These are phyloP conservation scores for Zoanthus gigantus DNA, from an alignment of 92 coral and sea anemone species.

Conservation along the genomic window DNA sequence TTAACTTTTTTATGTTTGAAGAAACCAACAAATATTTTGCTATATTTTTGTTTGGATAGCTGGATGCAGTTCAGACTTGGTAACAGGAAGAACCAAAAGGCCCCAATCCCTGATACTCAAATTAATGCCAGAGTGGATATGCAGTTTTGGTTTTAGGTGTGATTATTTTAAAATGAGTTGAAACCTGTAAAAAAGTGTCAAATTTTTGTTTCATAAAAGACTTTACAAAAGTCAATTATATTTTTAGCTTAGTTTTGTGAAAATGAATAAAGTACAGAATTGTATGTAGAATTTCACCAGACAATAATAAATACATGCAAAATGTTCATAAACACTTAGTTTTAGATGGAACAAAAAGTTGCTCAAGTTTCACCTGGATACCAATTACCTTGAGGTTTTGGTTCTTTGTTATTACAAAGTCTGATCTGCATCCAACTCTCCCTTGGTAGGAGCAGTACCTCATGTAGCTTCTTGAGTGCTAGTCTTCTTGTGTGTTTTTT, in stretches of 20 bases:
- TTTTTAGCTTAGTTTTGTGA: background rate
- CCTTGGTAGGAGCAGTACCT: background rate
- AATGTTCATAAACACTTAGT: background rate
- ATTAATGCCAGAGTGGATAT: conserved; percentile 1
- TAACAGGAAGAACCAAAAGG: background rate
- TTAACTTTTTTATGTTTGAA: background rate
- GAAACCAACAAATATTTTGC: background rate
- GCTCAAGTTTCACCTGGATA: background rate
- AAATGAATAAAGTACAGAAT: background rate
- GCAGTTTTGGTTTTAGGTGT: background rate
- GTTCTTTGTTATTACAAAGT: background rate
- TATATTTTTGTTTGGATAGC: background rate
- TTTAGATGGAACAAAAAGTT: background rate
- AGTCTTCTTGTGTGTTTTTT: background rate
- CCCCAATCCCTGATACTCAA: background rate
- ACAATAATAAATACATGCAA: background rate
- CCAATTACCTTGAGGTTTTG: background rate
- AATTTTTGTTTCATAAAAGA: background rate
- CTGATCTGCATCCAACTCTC: conserved; percentile 3
- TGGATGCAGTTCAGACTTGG: conserved; percentile 3
- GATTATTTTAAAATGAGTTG: background rate
- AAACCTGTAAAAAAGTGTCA: background rate
- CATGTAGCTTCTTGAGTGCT: conserved; percentile 2
- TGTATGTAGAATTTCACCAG: background rate
- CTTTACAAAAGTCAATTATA: background rate